Evolutionary conservation across 2,888 invertebrate species (phyloP).

Genomic region (Caenorhabditis virilis): DNA sequence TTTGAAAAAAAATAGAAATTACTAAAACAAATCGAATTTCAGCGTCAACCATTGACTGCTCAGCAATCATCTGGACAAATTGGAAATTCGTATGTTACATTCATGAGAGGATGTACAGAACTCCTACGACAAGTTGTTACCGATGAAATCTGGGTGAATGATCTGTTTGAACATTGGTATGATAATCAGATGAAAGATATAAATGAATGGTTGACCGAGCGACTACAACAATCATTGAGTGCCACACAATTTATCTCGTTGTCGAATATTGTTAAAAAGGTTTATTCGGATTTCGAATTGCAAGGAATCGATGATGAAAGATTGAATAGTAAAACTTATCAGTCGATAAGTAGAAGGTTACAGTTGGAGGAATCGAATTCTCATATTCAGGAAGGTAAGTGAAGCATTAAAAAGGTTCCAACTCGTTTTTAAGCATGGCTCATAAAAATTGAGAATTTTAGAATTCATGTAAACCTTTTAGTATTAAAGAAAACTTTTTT

Average conservation of each 20-base stretch:
- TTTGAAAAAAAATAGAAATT: neutral
- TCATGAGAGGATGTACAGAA: slow-evolving; percentile 95
- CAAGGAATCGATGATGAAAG: slow-evolving; percentile 98
- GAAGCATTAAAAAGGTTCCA: no score
- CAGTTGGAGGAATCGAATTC: slow-evolving; percentile 82
- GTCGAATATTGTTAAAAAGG: slow-evolving; percentile 89
- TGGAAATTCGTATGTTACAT: slow-evolving; percentile 96
- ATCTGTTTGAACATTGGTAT: slow-evolving; percentile 81
- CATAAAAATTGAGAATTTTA: no score
- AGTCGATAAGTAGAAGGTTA: slow-evolving; percentile 83
- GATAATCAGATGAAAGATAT: slow-evolving; percentile 89
- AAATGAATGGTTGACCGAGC: slow-evolving; percentile 89
- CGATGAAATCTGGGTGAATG: slow-evolving; percentile 83
- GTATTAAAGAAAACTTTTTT: no score
- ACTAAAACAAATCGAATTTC: slow-evolving; percentile 5
- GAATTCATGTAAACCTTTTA: no score
- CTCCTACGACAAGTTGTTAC: slow-evolving; percentile 94
- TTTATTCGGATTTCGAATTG: slow-evolving; percentile 97
- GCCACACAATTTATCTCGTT: slow-evolving; percentile 96
- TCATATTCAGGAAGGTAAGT: slow-evolving; percentile 41
- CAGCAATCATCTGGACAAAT: slow-evolving; percentile 58
- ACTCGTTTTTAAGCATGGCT: no score
- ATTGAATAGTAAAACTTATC: slow-evolving; percentile 88
- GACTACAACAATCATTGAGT: slow-evolving; percentile 89
- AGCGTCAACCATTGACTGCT: slow-evolving; percentile 44